Evolutionary conservation across 1,140 invertebrate genomes (phyloP).

Genomic region (Heliconius hermathena): DNA sequence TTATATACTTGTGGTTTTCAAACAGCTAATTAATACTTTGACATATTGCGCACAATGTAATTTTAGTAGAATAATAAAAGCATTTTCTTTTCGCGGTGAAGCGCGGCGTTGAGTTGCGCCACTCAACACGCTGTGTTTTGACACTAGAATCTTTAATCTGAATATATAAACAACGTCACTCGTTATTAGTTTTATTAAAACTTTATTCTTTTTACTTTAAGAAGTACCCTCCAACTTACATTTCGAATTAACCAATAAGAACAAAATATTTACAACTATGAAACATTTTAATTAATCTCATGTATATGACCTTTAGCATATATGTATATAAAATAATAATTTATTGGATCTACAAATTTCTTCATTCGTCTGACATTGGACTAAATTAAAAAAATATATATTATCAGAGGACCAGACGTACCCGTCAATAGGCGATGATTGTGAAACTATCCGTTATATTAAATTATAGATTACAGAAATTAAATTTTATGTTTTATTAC

Average conservation of each 20-base stretch:
- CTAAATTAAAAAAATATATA: conserved; percentile 65
- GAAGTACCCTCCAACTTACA: not conserved
- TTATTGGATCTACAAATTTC: conserved; percentile 59
- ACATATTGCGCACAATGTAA: no score
- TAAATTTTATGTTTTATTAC: not conserved
- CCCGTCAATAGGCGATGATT: conserved; percentile 56
- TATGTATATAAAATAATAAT: conserved; percentile 28
- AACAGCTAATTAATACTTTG: no score
- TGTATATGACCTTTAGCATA: conserved; percentile 38
- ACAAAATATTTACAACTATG: not conserved
- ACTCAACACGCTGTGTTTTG: no score
- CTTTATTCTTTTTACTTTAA: no score
- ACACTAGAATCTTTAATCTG: no score
- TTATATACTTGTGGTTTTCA: no score
- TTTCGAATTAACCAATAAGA: not conserved
- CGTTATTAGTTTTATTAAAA: no score
- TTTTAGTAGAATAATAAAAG: no score
- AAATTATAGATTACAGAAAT: not conserved
- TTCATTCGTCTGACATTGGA: conserved; percentile 74
- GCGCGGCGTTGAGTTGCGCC: no score
- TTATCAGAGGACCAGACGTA: conserved; percentile 68
- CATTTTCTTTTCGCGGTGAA: no score
- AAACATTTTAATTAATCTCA: not conserved
- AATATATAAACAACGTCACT: no score
- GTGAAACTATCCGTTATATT: conserved; percentile 52